Conservation (phyloP, 2,113 vertebrate genomes). For the Euleptes europaea region DNA sequence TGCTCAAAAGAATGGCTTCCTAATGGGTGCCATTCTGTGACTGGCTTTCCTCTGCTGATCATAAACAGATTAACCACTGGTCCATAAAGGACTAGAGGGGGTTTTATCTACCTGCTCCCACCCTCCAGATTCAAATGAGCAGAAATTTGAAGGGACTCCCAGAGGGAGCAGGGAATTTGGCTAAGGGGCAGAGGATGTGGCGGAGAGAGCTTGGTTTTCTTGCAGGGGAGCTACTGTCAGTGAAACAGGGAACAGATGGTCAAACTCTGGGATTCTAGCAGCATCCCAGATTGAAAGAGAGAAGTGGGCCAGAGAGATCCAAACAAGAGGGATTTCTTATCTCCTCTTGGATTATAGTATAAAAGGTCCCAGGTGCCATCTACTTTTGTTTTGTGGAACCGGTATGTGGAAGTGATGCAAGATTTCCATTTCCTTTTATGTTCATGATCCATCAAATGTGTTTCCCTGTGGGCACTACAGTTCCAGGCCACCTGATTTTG, state of each 20-base stretch:
- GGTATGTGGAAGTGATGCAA: neutral
- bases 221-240: neutral
- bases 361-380: neutral
- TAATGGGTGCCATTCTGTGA: neutral
- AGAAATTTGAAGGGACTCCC: neutral
- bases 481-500: neutral
- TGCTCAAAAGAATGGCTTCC: slow-evolving; percentile 5
- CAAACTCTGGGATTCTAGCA: neutral
- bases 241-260: neutral
- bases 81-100: neutral
- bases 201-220: neutral
- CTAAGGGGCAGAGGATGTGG: neutral
- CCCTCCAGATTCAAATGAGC: neutral
- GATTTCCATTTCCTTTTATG: slow-evolving; percentile 5
- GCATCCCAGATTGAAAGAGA: neutral
- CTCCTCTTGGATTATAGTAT: neutral
- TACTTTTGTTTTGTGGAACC: neutral
- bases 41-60: neutral
- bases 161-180: neutral
- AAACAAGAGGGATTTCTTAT: neutral
- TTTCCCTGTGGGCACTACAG: neutral
- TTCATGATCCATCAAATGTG: neutral
- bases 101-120: neutral
- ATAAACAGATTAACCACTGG: slow-evolving; percentile 11
- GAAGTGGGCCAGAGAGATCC: neutral